Evolutionary conservation across 1,140 invertebrate genomes (phyloP), one percentile per base, ranked within the genome.

Genomic region (Aphaenogaster rudis): DNA sequence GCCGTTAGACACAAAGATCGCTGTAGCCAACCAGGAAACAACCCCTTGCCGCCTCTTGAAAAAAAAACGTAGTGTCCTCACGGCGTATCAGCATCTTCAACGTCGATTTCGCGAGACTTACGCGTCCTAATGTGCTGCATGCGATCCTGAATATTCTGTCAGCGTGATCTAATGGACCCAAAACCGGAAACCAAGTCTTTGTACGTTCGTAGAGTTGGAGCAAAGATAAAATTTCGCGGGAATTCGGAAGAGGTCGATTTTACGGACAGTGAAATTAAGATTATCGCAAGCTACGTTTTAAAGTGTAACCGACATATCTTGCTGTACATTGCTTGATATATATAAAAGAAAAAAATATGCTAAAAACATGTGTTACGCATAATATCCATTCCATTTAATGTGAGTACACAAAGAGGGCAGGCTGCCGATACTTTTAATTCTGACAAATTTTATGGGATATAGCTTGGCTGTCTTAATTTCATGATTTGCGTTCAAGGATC

Each of bases 31-130:
- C 2, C 93, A 94, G 77, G 93, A 95, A 84, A 91, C 94, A 50
- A 84, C 57, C 2, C 92, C 94, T 4, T 93, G 94, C 42, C 93
- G 94, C 45, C 88, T 94, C 6, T 94, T 95, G 78, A 96, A 96
- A 88, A 96, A 96, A 77, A 96, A 96, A 86, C 93, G 93, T 80
- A 96, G 97, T 50, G 96, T 97, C 17, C 95, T 97, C 59, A 97
- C 96, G 88, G 97, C 97, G 4, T 97, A 97, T 86, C 97, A 97
- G 89, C 96, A 97, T 91, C 95, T 97, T 86, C 97, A 97, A 92
- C 97, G 97, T 92, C 95, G 97, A 74, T 97, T 97, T 94, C 95
- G 96, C 86, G 96, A 97, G 93, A 97, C 97, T 74, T 97, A 97
- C 93, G 97, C 96, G 89, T 97, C 95, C 50, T 95, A 95, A 94